Evolutionary conservation across 1,140 invertebrate genomes (phyloP).

Genomic region (Trachelipus rathkii): DNA sequence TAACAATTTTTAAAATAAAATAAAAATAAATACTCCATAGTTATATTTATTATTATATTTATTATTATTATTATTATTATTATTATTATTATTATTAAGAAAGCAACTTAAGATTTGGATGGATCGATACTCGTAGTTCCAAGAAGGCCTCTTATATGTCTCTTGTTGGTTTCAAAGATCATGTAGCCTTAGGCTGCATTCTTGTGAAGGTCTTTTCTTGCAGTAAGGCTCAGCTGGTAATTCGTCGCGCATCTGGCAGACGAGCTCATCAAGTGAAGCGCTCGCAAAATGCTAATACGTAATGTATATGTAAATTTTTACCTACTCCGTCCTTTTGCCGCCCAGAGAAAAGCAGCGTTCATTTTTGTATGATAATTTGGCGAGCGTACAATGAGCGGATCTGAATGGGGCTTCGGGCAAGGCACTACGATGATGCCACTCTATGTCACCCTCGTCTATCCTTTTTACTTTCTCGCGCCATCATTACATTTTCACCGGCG

Average conservation of each 20-base stretch:
- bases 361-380: conserved; percentile 42
- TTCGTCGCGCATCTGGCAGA: conserved; percentile 27
- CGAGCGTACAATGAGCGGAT: conserved; percentile 35
- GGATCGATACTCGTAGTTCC: no score
- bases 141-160: not conserved
- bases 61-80: no score
- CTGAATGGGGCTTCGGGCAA: not conserved
- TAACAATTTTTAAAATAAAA: no score
- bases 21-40: no score
- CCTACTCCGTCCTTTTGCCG: conserved; percentile 34
- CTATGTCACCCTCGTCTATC: conserved; percentile 34
- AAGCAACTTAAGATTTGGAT: no score
- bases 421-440: conserved; percentile 17
- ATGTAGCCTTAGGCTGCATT: conserved; percentile 5
- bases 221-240: conserved; percentile 1
- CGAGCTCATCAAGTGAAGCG: conserved; percentile 34
- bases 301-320: conserved; percentile 42
- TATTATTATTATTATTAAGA: no score
- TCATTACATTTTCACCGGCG: not conserved
- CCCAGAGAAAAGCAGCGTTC: conserved; percentile 41
- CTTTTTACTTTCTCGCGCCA: not conserved
- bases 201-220: not conserved
- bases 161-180: conserved; percentile 1
- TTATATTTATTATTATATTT: no score
- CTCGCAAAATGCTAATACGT: conserved; percentile 42